These are phyloP conservation scores for Tokudaia tokunoshimensis DNA, from an alignment of 2,797 vertebrate species.

Conservation along the genomic window DNA sequence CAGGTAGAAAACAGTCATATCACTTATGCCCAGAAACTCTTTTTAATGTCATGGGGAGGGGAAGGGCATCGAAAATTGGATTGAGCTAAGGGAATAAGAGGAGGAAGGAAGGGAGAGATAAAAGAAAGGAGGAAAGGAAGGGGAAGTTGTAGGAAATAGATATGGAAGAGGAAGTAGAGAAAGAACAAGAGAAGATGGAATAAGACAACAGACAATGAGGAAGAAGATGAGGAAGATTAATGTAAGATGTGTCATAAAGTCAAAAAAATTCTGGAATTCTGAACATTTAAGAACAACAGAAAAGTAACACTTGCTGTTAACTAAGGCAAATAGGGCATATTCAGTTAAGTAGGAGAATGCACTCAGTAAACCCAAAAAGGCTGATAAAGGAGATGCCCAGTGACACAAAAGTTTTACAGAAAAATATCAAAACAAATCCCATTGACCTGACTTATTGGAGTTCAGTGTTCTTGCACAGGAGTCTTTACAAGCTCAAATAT, in stretches of 20 bases:
- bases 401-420: not conserved
- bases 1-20: not conserved
- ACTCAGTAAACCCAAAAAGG: not conserved
- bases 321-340: not conserved
- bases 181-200: not conserved
- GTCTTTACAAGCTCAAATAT: not conserved
- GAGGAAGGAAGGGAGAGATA: rapidly evolving
- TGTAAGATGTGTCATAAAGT: too few species aligned
- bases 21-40: too few species aligned
- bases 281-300: not conserved
- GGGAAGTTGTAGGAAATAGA: not conserved
- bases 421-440: not conserved
- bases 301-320: not conserved
- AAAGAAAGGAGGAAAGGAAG: not conserved
- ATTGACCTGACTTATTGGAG: not conserved
- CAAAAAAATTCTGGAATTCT: not conserved
- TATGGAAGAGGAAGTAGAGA: not conserved
- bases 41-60: not conserved
- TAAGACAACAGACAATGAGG: rapidly evolving
- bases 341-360: not conserved
- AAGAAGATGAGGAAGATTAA: too few species aligned
- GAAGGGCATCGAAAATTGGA: not conserved
- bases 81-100: not conserved
- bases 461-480: not conserved
- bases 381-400: not conserved